Percentiles rank a stretch among this genome's conserved stretches.
Evolutionary conservation across 2,888 invertebrate genomes (phyloP).

Genomic region (Lamproptera curius): DNA sequence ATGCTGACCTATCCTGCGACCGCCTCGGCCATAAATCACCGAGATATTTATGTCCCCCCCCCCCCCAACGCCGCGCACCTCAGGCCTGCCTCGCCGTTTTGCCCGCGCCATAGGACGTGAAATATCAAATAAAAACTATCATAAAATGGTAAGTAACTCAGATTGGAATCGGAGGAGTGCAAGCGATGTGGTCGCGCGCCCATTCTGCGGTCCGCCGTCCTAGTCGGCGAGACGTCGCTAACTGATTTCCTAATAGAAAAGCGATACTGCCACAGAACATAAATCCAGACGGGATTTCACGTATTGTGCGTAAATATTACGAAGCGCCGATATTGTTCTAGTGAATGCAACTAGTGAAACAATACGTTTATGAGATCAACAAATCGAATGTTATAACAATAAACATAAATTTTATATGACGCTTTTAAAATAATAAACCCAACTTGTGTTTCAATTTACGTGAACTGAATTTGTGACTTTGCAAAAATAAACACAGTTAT

Average conservation of each 20-base stretch:
- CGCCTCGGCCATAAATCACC: conserved; percentile 74
- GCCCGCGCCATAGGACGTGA: conserved; percentile 67
- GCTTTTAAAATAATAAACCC: too few relatives aligned
- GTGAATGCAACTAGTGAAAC: background rate
- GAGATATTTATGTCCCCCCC: conserved; percentile 75
- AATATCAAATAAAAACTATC: conserved; percentile 76
- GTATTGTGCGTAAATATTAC: conserved; percentile 7
- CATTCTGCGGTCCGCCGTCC: conserved; percentile 59
- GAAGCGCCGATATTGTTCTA: background rate
- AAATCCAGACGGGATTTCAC: conserved; percentile 13
- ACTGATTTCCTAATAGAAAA: conserved; percentile 42
- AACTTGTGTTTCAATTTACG: too few relatives aligned
- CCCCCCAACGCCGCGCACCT: conserved; percentile 50
- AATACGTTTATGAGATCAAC: background rate
- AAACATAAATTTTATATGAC: too few relatives aligned
- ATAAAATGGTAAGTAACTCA: conserved; percentile 73
- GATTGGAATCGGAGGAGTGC: conserved; percentile 62
- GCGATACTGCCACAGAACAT: conserved; percentile 28
- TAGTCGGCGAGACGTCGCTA: conserved; percentile 41
- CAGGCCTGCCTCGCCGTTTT: conserved; percentile 52
- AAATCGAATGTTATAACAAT: background rate
- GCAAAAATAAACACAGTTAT: too few relatives aligned
- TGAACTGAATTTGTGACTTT: too few relatives aligned
- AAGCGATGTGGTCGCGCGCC: conserved; percentile 54
- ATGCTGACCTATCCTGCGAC: conserved; percentile 79